A percentile compares a stretch with the other conserved stretches of the same genome.
Conservation (phyloP, 2,113 vertebrate species). For the Fulmarus glacialis region DNA sequence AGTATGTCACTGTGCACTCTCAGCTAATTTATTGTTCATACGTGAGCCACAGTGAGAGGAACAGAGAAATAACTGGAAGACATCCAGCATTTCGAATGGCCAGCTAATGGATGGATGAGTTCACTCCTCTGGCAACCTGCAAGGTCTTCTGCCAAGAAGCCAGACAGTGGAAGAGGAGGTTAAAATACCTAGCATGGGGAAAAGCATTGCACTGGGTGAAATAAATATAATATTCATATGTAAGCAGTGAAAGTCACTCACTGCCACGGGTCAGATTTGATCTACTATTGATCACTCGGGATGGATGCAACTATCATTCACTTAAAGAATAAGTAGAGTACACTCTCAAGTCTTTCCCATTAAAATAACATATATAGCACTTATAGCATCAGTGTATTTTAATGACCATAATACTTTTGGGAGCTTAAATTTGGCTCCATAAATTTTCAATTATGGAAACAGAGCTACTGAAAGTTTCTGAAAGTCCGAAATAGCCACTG, state of each 20-base stretch:
- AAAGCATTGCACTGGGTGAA: not conserved
- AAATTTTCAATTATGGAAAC: not conserved
- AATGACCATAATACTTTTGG: not conserved
- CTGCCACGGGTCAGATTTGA: not conserved
- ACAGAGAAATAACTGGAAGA: conserved; percentile 8
- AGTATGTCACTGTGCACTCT: not conserved
- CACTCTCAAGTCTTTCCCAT: not conserved
- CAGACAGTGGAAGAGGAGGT: not conserved
- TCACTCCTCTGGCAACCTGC: not conserved
- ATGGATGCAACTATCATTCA: not conserved
- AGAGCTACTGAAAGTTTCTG: not conserved
- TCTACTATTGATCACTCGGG: not conserved
- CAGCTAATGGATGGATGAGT: conserved; percentile 7
- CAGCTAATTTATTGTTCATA: conserved; percentile 19
- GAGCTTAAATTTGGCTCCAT: not conserved
- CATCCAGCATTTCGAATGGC: not conserved
- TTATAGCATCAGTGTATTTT: not conserved
- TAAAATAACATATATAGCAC: not conserved
- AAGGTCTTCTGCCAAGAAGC: not conserved
- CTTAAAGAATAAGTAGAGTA: not conserved
- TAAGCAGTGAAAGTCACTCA: not conserved
- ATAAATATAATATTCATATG: not conserved
- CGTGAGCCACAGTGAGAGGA: not conserved
- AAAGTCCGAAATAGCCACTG: not conserved
- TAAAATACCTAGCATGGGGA: not conserved